phyloP scores from a whole-genome alignment of 2,113 vertebrate species.

The Ardeotis arabs region DNA sequence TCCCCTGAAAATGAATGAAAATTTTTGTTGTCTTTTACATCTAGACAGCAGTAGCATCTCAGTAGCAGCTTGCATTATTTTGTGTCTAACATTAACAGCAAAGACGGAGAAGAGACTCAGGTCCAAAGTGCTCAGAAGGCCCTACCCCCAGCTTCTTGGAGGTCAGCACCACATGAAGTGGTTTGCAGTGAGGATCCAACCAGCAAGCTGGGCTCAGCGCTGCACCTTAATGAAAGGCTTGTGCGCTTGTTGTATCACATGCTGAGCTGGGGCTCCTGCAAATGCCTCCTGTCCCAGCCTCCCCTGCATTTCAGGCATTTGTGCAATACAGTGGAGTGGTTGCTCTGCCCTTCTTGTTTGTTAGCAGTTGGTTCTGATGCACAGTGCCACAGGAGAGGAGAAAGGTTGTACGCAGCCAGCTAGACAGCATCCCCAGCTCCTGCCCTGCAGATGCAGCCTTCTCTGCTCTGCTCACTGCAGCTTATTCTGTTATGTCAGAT shows the following conservation, averaged over 20 bases:
- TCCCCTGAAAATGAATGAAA: neutral
- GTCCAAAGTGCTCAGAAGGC: neutral
- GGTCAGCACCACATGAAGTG: accelerated
- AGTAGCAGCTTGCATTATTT: neutral
- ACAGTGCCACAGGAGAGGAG: neutral
- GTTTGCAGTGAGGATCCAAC: neutral
- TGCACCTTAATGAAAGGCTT: neutral
- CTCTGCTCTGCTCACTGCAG: neutral
- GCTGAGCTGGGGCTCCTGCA: neutral
- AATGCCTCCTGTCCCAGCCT: neutral
- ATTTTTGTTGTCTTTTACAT: neutral
- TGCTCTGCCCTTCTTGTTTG: neutral
- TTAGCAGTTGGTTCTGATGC: neutral
- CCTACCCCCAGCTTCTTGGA: neutral
- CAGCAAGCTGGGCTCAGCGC: neutral
- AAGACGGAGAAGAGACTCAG: neutral
- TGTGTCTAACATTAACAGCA: neutral
- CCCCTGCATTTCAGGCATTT: neutral
- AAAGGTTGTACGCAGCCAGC: neutral
- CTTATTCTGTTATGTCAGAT: neutral
- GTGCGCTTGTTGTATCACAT: neutral
- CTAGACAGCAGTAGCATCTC: neutral
- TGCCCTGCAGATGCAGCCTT: neutral
- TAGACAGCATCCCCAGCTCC: neutral
- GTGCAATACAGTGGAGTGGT: neutral